These are phyloP conservation scores for Eriosoma lanigerum DNA, from an alignment of 1,140 invertebrate species.

Conservation along the genomic window DNA sequence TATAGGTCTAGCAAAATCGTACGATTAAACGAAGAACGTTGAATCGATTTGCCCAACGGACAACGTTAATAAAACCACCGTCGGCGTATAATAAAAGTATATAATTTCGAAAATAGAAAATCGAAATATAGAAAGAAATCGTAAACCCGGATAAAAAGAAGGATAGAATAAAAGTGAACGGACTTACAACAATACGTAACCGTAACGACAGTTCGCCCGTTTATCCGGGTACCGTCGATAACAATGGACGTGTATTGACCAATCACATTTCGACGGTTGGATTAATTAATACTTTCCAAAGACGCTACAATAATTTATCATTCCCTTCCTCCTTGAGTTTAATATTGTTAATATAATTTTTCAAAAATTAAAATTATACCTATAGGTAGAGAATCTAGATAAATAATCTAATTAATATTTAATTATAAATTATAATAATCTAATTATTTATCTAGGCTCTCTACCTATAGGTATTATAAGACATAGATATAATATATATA, in stretches of 20 bases:
- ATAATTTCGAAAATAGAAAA: neutral
- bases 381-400: too few relatives aligned
- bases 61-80: neutral
- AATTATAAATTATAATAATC: too few relatives aligned
- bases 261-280: neutral
- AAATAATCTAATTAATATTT: too few relatives aligned
- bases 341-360: neutral
- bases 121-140: too few relatives aligned
- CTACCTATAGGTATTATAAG: too few relatives aligned
- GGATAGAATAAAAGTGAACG: neutral
- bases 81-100: neutral
- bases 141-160: too few relatives aligned
- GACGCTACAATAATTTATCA: neutral
- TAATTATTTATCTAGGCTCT: too few relatives aligned
- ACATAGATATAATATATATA: too few relatives aligned
- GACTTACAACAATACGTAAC: neutral
- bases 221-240: conserved; percentile 32
- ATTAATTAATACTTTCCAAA: neutral
- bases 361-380: neutral
- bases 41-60: neutral
- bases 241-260: conserved; percentile 37
- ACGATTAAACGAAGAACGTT: neutral
- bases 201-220: conserved; percentile 42
- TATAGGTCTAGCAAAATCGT: too few relatives aligned
- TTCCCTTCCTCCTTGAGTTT: neutral